Evolutionary conservation across 2,113 vertebrate genomes (phyloP).

Genomic region (Meles meles): DNA sequence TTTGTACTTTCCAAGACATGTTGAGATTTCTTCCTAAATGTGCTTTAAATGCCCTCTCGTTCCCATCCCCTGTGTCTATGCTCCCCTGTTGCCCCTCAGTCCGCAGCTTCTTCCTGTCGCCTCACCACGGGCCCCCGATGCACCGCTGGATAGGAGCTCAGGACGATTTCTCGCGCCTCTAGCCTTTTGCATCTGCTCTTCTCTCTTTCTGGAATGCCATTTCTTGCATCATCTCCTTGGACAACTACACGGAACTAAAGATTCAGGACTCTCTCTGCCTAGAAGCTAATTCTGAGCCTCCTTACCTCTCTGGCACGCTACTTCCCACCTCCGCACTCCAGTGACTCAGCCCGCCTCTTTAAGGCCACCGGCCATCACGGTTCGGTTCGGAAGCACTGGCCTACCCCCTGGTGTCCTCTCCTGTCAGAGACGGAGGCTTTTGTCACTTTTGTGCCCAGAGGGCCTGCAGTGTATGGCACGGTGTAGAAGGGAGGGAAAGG

Average conservation of each 20-base stretch:
- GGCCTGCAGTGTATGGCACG: no score
- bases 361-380: fast-evolving
- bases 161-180: neutral
- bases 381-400: neutral
- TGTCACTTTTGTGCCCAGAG: neutral
- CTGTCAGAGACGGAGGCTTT: neutral
- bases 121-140: fast-evolving
- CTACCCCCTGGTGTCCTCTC: fast-evolving
- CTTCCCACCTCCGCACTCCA: neutral
- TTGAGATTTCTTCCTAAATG: neutral
- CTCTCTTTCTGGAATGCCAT: neutral
- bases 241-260: no score
- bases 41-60: neutral
- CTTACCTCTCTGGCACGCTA: neutral
- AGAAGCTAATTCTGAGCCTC: neutral
- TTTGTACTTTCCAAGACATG: neutral
- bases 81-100: neutral
- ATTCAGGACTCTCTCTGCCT: no score
- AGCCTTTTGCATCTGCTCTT: neutral
- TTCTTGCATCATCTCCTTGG: neutral
- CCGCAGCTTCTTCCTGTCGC: neutral
- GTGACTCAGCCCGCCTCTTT: neutral
- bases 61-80: neutral
- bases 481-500: neutral
- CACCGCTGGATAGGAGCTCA: fast-evolving